These are phyloP conservation scores for Tenebrosternarchus preto DNA, from an alignment of 2,113 vertebrate genomes.

Conservation along the genomic window DNA sequence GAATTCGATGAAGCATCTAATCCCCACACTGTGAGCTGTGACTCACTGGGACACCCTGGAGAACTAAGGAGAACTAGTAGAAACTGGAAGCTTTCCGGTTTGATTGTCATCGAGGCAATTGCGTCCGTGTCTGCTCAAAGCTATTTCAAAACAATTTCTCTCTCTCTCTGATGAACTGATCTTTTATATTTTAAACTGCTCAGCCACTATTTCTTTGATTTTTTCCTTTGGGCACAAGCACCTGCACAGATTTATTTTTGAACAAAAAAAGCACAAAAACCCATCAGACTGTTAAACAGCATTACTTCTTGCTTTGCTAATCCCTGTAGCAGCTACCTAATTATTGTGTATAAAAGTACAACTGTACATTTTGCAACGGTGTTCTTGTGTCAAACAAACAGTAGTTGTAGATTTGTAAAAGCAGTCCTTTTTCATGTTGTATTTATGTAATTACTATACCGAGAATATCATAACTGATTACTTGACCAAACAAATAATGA, in stretches of 20 bases:
- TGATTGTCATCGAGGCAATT: constrained; percentile 13
- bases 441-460: too few species aligned
- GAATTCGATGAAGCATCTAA: constrained; percentile 37
- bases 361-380: not conserved
- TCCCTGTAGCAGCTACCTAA: not conserved
- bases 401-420: too few species aligned
- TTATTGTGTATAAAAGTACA: not conserved
- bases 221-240: too few species aligned
- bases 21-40: constrained; percentile 30
- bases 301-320: not conserved
- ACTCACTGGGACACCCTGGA: constrained; percentile 13
- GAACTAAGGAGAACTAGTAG: constrained; percentile 20
- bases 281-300: not conserved
- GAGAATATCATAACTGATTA: too few species aligned
- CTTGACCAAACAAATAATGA: too few species aligned
- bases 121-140: constrained; percentile 12
- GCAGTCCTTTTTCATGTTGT: too few species aligned
- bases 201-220: not conserved
- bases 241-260: too few species aligned
- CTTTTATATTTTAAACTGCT: not conserved
- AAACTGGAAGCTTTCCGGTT: constrained; percentile 12
- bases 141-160: constrained; percentile 15
- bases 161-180: too few species aligned
- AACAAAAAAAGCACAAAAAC: too few species aligned
- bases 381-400: not conserved